Base-by-base conservation (phyloP, 2,113 vertebrate genomes). In the Istiophorus platypterus region DNA sequence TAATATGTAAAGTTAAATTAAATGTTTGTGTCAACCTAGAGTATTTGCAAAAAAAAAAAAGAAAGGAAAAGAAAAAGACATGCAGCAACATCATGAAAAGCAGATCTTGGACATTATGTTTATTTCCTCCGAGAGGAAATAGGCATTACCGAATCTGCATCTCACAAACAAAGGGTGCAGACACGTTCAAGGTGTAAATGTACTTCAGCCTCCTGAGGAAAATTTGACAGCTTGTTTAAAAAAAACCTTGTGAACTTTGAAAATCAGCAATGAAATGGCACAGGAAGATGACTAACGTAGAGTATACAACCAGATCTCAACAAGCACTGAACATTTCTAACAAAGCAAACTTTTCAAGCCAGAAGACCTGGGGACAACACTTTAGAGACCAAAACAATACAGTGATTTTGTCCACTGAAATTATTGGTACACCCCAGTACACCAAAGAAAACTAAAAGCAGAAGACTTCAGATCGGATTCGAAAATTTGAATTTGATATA, bases 121-220 rank as follows among this genome's bases (percentile, higher is more conserved):
- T 27, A 3, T 76, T 51, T 12, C 26, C 22, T 17, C 6, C 4
- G 65, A 56, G n/a, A 79, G 71, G 76, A 79, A 81, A 71, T 14
- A 72, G 26, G 42, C 34, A 37, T 27, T 39, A 34, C 14, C 24
- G 13, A 42, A 45, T 68, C 47, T 54, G 37, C 67, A 42, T n/a
- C 58, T 52, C 51, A 52, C 31, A 57, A 39, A 63, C 47, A 39
- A 81, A 57, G 24, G 1, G 20, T 31, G 27, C 54, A 18, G 27
- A 41, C n/a, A 49, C 29, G 31, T 7, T 39, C 14, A 34, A 20
- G 71, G 22, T n/a, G 29, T 63, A 17, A 74, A 75, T 4, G 0
- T 7, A 5, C 13, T 59, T 72, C 34, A 68, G 68, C 24, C 58
- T 66, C 39, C 39, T 27, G 17, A 45, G n/a, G 6, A 13, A 47